phyloP scores from a whole-genome alignment of 2,888 invertebrate species.

The Drosophila paracracens region DNA sequence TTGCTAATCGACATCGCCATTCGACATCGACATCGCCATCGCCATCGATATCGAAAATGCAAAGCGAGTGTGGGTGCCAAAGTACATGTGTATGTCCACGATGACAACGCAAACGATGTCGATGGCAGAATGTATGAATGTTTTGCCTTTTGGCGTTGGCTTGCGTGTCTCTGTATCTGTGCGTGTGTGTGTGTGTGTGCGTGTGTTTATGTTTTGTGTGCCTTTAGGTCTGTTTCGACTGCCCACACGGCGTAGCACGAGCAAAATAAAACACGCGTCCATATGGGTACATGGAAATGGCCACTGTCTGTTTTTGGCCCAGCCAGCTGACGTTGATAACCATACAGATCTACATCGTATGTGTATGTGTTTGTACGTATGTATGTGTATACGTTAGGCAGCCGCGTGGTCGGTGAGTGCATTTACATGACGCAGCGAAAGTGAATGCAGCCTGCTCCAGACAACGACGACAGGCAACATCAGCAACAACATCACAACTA shows the following conservation, averaged over 20 bases:
- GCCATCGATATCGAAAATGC: constrained; percentile 42
- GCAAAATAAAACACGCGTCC: constrained; percentile 51
- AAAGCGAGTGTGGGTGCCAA: constrained; percentile 71
- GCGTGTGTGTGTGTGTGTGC: not conserved
- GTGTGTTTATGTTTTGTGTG: not conserved
- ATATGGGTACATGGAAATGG: constrained; percentile 66
- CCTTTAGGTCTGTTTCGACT: constrained; percentile 20
- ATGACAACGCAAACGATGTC: constrained; percentile 65
- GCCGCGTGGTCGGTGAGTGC: constrained; percentile 61
- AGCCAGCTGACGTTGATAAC: constrained; percentile 42
- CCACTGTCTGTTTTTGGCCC: constrained; percentile 35
- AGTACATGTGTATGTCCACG: constrained; percentile 72
- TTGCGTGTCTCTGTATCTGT: constrained; percentile 12
- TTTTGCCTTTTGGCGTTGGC: constrained; percentile 58
- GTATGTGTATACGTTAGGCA: not conserved
- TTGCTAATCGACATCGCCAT: constrained; percentile 24
- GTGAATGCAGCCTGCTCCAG: constrained; percentile 67
- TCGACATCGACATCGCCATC: constrained; percentile 27
- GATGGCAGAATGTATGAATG: constrained; percentile 54
- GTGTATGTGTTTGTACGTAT: not conserved
- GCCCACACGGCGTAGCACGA: constrained; percentile 47
- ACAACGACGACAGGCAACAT: constrained; percentile 65
- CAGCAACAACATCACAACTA: constrained; percentile 35
- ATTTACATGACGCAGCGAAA: constrained; percentile 77
- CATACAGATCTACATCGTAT: constrained; percentile 13